Conservation (phyloP, 2,888 invertebrate genomes). For the Agrotis puta region DNA sequence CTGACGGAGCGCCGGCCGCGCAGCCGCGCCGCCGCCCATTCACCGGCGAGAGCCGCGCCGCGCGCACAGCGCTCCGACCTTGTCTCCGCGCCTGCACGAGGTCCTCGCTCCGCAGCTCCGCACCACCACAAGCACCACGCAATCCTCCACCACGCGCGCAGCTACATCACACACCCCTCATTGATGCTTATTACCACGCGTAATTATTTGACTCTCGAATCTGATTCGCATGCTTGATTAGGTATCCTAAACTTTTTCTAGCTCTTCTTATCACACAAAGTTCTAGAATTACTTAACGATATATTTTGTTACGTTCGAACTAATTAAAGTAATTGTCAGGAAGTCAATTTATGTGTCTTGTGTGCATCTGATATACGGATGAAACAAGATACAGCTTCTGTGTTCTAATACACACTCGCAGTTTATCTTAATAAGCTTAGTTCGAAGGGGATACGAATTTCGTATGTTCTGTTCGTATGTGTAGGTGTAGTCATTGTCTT, state of each 20-base stretch:
- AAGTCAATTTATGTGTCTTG: background rate
- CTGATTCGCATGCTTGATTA: constrained; percentile 10
- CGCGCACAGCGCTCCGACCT: constrained; percentile 71
- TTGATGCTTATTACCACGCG: constrained; percentile 61
- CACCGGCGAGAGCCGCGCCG: constrained; percentile 65
- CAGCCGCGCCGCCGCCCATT: constrained; percentile 80
- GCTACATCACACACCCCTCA: constrained; percentile 63
- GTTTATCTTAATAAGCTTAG: background rate
- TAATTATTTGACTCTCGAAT: constrained; percentile 39
- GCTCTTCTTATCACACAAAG: background rate
- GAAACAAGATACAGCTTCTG: background rate
- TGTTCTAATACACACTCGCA: constrained; percentile 5
- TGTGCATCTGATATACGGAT: constrained; percentile 16
- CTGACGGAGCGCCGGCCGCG: constrained; percentile 86
- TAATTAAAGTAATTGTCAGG: constrained; percentile 4
- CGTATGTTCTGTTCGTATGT: constrained; percentile 4
- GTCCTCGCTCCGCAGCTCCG: constrained; percentile 67
- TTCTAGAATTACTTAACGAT: background rate
- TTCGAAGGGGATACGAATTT: background rate
- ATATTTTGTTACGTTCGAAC: background rate
- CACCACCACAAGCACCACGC: constrained; percentile 25
- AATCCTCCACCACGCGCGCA: constrained; percentile 30
- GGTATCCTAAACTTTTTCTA: constrained; percentile 6
- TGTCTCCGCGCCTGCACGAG: constrained; percentile 72
- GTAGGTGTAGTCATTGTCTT: constrained; percentile 14